Evolutionary conservation across 1,140 invertebrate genomes (phyloP).

Genomic region (Eupeodes corollae): DNA sequence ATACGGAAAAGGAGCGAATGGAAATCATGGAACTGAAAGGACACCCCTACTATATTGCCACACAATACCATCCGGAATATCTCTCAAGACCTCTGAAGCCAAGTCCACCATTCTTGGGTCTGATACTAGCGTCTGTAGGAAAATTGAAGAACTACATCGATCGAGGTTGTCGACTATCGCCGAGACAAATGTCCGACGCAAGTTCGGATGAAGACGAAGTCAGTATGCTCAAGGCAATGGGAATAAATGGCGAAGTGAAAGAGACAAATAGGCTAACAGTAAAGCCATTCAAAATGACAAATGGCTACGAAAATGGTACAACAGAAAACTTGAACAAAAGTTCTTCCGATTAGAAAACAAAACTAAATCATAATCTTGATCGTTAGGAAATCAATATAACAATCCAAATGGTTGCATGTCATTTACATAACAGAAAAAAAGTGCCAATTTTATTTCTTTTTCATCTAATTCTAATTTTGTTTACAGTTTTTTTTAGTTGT

Average conservation of each 20-base stretch:
- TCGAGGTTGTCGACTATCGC: constrained; percentile 57
- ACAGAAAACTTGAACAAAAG: too few species aligned
- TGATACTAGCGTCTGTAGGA: constrained; percentile 76
- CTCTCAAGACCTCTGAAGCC: constrained; percentile 85
- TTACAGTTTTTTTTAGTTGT: too few species aligned
- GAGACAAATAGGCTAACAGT: too few species aligned
- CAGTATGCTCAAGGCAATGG: background rate
- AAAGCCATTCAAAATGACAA: too few species aligned
- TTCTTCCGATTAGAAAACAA: too few species aligned
- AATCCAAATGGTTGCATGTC: too few species aligned
- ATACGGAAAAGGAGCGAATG: constrained; percentile 65
- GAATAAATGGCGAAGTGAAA: background rate
- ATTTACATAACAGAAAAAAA: too few species aligned
- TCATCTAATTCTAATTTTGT: too few species aligned
- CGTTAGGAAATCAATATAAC: too few species aligned
- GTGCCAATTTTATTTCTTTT: too few species aligned
- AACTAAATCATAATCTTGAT: too few species aligned
- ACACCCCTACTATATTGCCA: constrained; percentile 90
- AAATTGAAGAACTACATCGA: constrained; percentile 59
- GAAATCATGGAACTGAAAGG: constrained; percentile 65
- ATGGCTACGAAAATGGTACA: too few species aligned
- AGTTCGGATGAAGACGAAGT: constrained; percentile 47
- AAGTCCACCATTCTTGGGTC: constrained; percentile 89
- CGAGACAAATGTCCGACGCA: constrained; percentile 53
- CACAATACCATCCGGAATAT: constrained; percentile 98